A percentile compares a stretch with the other conserved stretches of the same genome.
These are phyloP conservation scores for Harpalus rubripes DNA, from an alignment of 2,888 invertebrate species.

Conservation along the genomic window DNA sequence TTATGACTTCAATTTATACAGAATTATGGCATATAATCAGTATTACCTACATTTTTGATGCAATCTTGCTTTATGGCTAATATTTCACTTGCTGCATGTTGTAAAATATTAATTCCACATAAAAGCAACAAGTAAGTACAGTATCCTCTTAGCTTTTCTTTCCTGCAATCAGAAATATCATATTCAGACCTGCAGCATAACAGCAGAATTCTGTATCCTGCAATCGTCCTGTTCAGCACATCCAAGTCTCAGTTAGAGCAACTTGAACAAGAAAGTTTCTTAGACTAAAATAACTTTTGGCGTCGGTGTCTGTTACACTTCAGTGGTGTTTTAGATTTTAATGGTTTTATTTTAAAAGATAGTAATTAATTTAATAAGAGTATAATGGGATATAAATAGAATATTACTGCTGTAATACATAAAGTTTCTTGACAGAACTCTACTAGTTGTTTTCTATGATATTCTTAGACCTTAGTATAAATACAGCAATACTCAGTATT, in stretches of 20 bases:
- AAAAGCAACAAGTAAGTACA: conserved; percentile 1
- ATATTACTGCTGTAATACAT: too few relatives aligned
- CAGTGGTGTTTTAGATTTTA: background rate
- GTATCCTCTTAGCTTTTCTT: background rate
- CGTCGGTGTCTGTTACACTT: background rate
- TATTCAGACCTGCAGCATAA: background rate
- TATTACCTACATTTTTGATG: conserved; percentile 6
- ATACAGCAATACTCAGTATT: too few relatives aligned
- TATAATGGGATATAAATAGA: background rate
- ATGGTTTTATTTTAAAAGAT: background rate
- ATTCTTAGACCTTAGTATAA: too few relatives aligned
- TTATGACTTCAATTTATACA: background rate
- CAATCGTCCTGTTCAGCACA: background rate
- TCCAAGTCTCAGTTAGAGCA: background rate
- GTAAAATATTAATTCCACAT: background rate
- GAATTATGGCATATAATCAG: background rate
- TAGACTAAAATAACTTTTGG: background rate
- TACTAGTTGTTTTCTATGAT: too few relatives aligned
- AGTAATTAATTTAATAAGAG: background rate
- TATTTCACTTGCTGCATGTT: conserved; percentile 2
- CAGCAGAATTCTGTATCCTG: background rate
- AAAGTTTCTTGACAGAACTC: too few relatives aligned
- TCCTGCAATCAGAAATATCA: background rate
- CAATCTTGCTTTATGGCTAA: background rate
- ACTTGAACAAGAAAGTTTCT: background rate